These are phyloP conservation scores for Drosophila ananassae DNA, from an alignment of 1,140 invertebrate genomes.

Conservation along the genomic window DNA sequence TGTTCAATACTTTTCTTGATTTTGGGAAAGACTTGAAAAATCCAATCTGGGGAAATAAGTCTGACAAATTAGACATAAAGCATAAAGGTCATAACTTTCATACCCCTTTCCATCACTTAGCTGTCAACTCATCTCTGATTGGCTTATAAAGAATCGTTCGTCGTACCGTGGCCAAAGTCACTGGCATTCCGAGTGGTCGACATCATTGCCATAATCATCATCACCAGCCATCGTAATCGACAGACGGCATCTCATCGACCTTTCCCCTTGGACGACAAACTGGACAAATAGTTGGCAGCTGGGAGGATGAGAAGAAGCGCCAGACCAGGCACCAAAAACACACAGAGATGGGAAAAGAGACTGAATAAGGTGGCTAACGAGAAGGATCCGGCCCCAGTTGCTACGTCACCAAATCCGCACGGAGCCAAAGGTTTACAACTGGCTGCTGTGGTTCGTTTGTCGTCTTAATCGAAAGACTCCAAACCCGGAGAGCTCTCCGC, in stretches of 20 bases:
- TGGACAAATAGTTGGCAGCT: slow-evolving; percentile 48
- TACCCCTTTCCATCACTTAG: not conserved
- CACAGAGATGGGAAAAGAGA: slow-evolving; percentile 13
- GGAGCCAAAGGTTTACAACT: slow-evolving; percentile 58
- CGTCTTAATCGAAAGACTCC: slow-evolving; percentile 67
- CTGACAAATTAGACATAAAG: too few relatives aligned
- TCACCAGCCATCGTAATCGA: slow-evolving; percentile 49
- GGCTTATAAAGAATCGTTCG: slow-evolving; percentile 26
- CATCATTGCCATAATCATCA: slow-evolving; percentile 50
- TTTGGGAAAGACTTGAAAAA: too few relatives aligned
- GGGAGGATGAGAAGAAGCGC: not conserved
- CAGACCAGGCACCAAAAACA: not conserved
- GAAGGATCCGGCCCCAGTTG: not conserved
- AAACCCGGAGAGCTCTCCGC: slow-evolving; percentile 47
- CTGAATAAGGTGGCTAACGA: slow-evolving; percentile 8
- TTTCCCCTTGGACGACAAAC: slow-evolving; percentile 32
- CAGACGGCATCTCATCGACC: slow-evolving; percentile 54
- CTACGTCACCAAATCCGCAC: slow-evolving; percentile 25
- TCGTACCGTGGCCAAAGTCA: slow-evolving; percentile 40
- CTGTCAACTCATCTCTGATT: slow-evolving; percentile 24
- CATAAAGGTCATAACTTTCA: too few relatives aligned
- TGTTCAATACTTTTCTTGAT: too few relatives aligned
- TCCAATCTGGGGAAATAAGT: too few relatives aligned
- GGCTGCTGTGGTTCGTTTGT: slow-evolving; percentile 69
- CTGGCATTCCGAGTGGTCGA: slow-evolving; percentile 32